Percentiles rank a stretch among this genome's conserved stretches.
Conservation (phyloP, 2,113 vertebrate genomes). For the Mixornis gularis region DNA sequence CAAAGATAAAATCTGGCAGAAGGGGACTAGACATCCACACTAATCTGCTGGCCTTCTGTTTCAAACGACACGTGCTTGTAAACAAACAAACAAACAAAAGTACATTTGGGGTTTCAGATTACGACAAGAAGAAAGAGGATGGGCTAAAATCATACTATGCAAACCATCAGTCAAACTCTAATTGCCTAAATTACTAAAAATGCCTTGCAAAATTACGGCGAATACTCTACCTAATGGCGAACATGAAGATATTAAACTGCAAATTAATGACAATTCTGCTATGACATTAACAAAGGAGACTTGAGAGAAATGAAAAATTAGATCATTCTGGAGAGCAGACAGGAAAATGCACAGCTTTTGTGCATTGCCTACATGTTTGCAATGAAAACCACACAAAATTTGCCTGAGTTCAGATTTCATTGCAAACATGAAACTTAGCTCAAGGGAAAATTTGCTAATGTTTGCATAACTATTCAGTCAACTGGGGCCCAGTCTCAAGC, state of each 20-base stretch:
- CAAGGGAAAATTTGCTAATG: conserved; percentile 46
- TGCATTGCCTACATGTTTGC: neutral
- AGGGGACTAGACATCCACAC: neutral
- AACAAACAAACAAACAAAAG: conserved; percentile 32
- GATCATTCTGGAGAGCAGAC: neutral
- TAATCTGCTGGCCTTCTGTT: conserved; percentile 5
- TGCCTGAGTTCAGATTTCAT: conserved; percentile 34
- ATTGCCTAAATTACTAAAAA: neutral
- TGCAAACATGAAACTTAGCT: conserved; percentile 48
- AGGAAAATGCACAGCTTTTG: conserved; percentile 16
- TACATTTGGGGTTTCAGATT: neutral
- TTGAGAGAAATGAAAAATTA: conserved; percentile 20
- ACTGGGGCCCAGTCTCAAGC: neutral
- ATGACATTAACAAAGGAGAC: neutral
- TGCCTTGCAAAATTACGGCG: neutral
- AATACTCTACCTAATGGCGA: neutral
- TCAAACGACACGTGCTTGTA: neutral
- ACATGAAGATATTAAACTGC: neutral
- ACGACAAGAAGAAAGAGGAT: neutral
- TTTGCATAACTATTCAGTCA: conserved; percentile 47
- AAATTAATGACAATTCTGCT: neutral
- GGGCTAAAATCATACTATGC: neutral
- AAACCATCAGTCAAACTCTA: neutral
- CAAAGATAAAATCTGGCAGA: conserved; percentile 33
- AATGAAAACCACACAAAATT: conserved; percentile 45